A percentile compares a stretch with the other conserved stretches of the same genome.
These are phyloP conservation scores for Gymnoscopelus microlampas DNA, from an alignment of 2,797 vertebrate species.

Conservation along the genomic window DNA sequence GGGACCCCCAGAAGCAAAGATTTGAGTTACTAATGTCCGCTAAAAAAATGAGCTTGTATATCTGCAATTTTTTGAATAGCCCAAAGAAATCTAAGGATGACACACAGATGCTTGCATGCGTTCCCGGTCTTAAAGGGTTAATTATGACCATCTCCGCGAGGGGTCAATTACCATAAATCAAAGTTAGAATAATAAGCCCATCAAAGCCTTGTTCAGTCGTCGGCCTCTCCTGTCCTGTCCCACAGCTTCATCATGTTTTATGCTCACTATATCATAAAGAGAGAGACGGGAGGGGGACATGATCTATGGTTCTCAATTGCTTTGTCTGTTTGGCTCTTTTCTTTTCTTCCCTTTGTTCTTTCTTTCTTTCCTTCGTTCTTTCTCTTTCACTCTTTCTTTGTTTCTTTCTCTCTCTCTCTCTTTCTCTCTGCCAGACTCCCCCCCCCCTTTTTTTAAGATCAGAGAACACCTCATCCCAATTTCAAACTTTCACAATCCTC, in stretches of 20 bases:
- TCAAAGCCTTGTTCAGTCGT: slow-evolving; percentile 71
- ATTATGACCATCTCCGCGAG: slow-evolving; percentile 70
- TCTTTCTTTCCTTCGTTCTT: neutral
- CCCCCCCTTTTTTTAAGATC: neutral
- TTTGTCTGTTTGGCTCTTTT: too few relatives aligned
- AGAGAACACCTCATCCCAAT: too few relatives aligned
- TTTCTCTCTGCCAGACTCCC: neutral
- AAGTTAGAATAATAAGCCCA: slow-evolving; percentile 72
- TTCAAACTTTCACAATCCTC: too few relatives aligned
- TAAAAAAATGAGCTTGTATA: too few relatives aligned
- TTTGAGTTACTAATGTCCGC: too few relatives aligned
- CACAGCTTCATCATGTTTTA: slow-evolving; percentile 71
- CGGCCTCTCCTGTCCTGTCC: slow-evolving; percentile 67
- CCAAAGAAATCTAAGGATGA: too few relatives aligned
- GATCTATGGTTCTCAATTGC: neutral
- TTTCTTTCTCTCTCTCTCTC: slow-evolving; percentile 6
- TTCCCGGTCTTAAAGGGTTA: too few relatives aligned
- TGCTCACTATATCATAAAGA: slow-evolving; percentile 50
- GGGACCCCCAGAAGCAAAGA: too few relatives aligned
- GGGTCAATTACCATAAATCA: slow-evolving; percentile 81
- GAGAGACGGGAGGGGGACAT: slow-evolving; percentile 39
- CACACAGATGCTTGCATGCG: too few relatives aligned
- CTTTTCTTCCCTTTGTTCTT: too few relatives aligned
- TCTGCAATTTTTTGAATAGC: too few relatives aligned
- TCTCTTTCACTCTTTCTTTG: neutral